Evolutionary conservation across 2,888 invertebrate species (phyloP), one percentile per base, ranked within the genome.

Genomic region (Aleiodes leptofemur): DNA sequence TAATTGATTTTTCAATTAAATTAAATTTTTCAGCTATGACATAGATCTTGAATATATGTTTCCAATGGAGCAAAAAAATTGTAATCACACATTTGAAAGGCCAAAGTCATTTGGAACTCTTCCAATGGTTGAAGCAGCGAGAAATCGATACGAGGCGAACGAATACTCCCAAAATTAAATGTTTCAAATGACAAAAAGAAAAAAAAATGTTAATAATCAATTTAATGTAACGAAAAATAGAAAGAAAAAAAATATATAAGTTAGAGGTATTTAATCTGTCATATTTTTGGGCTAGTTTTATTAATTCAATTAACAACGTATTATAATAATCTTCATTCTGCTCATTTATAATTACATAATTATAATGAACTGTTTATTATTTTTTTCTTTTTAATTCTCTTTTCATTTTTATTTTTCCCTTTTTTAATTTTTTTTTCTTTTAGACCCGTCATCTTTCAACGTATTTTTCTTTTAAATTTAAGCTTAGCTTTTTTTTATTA

Each of bases 1-100:
- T 29, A 43, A 48, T 8, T 48, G n/a, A 50, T 14, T 5, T 73
- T 74, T 31, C 53, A n/a, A 69, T 51, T 29, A n/a, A 51, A 61
- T 59, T 51, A 55, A 71, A 69, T 61, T 59, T 7, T 57, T 66
- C 80, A 89, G 94, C 81, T 96, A 96, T 86, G 95, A 96, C 83
- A 95, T 97, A n/a, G 96, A 96, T 85, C 89, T 96, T 77, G 94
- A 95, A 43, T 96, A 95, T 87, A 94, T 96, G 91, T 96, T 96
- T 85, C 92, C 94, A 13, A 96, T 97, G 89, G 92, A 94, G 48
- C 96, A 97, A 87, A 91, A 91, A 0, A 91, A 94, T 79, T 95
- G 95, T 14, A 91, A 91, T 51, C 68, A 68, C 9, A 68, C 68
- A 31, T 51, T 50, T 8, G 51, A 51, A 43, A 43, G 64, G 43